Base-by-base conservation (phyloP, 2,113 vertebrate species). In the Archilochus colubris region DNA sequence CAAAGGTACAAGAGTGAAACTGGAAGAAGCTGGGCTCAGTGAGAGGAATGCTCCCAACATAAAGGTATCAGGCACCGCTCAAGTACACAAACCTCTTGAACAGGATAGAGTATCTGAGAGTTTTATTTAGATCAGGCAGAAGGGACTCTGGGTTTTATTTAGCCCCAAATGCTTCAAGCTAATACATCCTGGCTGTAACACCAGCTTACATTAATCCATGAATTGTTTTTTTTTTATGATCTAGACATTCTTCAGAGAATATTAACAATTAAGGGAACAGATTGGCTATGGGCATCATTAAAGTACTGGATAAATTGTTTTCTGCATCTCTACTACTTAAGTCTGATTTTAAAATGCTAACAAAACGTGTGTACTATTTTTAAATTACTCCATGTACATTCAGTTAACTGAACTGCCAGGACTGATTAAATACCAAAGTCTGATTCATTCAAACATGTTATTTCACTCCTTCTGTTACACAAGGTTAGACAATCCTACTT, bases 111-210 rank as follows among this genome's bases (percentile, higher is more conserved):
- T 36, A 36, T 38, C 48, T 70, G 43, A 33, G 80, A 83, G 40
- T 53, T 94, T 78, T 68, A 95, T 82, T 95, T 72, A 88, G 36
- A 85, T 81, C 36, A 80, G 51, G 40, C 38, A 94, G 81, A 89
- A 87, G 21, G 30, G 55, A 81, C 25, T 53, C 44, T 6, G 27
- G 25, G 17, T 59, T 94, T 89, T 88, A 75, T 75, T 93, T 38
- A 88, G 64, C 75, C 36, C 57, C 53, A 33, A 82, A 82, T 81
- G 61, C 27, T 89, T 86, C 64, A 80, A 20, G 43, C 89, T 76
- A 75, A 73, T 58, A 62, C 18, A 83, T 75, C 33, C 76, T 90
- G 54, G 21, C 43, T 90, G 30, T 67, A 82, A 82, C 25, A 82
- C n/a, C 25, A 81, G 61, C 25, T 64, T 91, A 83, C 23, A 23